Percentiles rank a stretch among this genome's conserved stretches.
Conservation (phyloP, 2,113 vertebrate species). For the Grammomys surdaster region DNA sequence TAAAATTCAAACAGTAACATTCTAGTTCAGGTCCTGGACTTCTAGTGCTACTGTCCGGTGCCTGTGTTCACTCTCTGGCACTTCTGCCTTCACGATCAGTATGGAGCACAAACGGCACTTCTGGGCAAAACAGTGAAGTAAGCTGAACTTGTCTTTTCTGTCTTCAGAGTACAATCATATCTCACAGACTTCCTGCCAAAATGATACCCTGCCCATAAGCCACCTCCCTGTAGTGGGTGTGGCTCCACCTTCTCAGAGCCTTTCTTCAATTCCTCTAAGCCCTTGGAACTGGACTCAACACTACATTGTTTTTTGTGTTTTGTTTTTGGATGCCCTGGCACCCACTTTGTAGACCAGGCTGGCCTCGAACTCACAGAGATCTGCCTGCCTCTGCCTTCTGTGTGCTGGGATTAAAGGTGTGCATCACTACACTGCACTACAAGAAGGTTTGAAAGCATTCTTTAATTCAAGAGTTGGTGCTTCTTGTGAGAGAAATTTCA, state of each 20-base stretch:
- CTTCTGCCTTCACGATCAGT: not conserved
- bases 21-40: not conserved
- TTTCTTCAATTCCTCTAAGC: not conserved
- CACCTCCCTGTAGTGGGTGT: not conserved
- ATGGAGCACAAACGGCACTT: not conserved
- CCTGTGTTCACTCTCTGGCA: not conserved
- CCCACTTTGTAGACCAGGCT: not conserved
- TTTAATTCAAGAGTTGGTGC: not conserved
- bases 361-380: not conserved
- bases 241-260: not conserved
- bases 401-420: not conserved
- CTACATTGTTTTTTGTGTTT: not conserved
- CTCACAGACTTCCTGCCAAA: not conserved
- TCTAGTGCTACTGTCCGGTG: not conserved
- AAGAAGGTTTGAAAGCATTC: not conserved
- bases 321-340: not conserved
- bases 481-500: not conserved
- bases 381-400: not conserved
- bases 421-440: not conserved
- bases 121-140: not conserved
- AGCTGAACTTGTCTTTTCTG: not conserved
- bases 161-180: constrained; percentile 19
- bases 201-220: not conserved
- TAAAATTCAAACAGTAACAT: too few species aligned
- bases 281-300: not conserved